Percentiles rank a stretch among this genome's conserved stretches.
Conservation (phyloP, 1,140 invertebrate genomes). For the Zaprionus tsacasi region DNA sequence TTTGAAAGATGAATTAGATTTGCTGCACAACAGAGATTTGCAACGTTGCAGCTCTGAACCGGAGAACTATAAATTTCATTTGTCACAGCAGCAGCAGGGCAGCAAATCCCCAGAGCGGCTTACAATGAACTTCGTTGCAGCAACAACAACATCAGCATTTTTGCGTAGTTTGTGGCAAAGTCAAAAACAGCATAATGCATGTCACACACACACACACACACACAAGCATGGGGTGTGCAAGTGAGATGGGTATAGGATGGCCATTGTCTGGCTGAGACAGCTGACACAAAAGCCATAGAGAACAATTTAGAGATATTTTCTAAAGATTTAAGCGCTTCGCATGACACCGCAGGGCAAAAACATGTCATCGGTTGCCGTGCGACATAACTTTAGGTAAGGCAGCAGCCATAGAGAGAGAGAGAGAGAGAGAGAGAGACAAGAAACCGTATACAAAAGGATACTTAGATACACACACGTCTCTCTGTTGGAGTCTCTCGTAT, state of each 20-base stretch:
- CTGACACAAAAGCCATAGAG: slow-evolving; percentile 78
- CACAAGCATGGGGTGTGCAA: slow-evolving; percentile 1
- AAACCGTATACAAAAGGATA: slow-evolving; percentile 6
- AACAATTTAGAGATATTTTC: slow-evolving; percentile 82
- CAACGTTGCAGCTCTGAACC: slow-evolving; percentile 66
- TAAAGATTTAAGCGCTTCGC: slow-evolving; percentile 75
- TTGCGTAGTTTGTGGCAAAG: slow-evolving; percentile 78
- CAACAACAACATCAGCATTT: slow-evolving; percentile 55
- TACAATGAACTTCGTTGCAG: slow-evolving; percentile 71
- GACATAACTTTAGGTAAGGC: slow-evolving; percentile 49
- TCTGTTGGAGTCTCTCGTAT: slow-evolving; percentile 38
- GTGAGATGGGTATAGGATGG: slow-evolving; percentile 5
- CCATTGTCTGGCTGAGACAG: slow-evolving; percentile 68
- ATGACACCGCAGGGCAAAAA: slow-evolving; percentile 60
- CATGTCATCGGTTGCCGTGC: slow-evolving; percentile 65
- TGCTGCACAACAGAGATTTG: slow-evolving; percentile 64
- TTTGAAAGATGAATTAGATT: slow-evolving; percentile 81
- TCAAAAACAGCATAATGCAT: slow-evolving; percentile 81
- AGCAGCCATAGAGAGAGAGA: not conserved
- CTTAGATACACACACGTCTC: slow-evolving; percentile 11
- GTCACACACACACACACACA: slow-evolving; percentile 45
- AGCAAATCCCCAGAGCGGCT: slow-evolving; percentile 60
- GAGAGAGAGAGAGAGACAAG: not conserved
- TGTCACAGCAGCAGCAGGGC: slow-evolving; percentile 66
- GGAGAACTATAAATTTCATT: slow-evolving; percentile 80